Base-by-base conservation (phyloP, 1,140 invertebrate genomes). In the Campoletis sonorensis region DNA sequence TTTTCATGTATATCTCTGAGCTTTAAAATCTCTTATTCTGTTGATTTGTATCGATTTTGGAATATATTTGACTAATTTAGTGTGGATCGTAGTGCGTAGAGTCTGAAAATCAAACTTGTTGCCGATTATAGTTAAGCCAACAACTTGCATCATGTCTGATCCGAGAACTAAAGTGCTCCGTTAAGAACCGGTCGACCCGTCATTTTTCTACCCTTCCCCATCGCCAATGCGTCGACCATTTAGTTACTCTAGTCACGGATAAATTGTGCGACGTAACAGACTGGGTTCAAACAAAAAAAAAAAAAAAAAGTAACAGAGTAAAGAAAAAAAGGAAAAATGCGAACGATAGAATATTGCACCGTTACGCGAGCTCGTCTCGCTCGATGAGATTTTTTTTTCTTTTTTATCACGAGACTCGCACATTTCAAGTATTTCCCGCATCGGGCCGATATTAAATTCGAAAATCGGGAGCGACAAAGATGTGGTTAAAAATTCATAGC, bases 161-260 rank as follows among this genome's bases (percentile, higher is more conserved):
- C 18, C 4, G 23, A 58, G 54, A 11, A 58, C 13, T n/a, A 0
- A n/a, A 18, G 18, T 58, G 54, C 54, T 27, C 37, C 37, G 40
- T 51, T 73, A 51, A 40, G n/a, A 73, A 73, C 71, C 71, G 71
- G 71, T 73, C 71, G 71, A 49, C 71, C 45, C 71, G 71, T 73
- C 71, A 73, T 73, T 73, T 73, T 73, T 73, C 16, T 37, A 33
- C 71, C 8, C 37, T 37, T 40, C 10, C 71, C 40, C 49, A 4
- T 75, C 16, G 23, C 21, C 45, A 33, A 30, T 49, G 37, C 49
- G 61, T 64, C 61, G 61, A 64, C 21, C 61, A 58, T 58, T 75
- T 75, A 33, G 49, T 49, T 30, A 75, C 72, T 75, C 40, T 33
- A 75, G 72, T 75, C 72, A 58, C 49, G 72, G 72, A 75, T 75